Evolutionary conservation across 1,140 invertebrate species (phyloP).

Genomic region (Procambarus virginalis): DNA sequence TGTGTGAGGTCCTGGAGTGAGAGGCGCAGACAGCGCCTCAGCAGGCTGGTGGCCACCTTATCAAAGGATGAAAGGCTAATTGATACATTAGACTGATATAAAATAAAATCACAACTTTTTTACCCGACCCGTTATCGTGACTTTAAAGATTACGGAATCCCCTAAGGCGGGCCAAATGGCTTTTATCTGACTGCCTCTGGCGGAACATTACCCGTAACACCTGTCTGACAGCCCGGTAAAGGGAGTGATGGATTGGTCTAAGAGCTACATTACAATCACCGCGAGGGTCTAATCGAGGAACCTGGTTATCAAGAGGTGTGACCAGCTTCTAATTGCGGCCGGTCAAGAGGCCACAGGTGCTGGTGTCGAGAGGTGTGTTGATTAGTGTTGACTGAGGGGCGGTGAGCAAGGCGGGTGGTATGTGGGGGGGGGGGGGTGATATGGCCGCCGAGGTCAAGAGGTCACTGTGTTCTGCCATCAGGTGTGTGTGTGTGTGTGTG

Average conservation of each 20-base stretch:
- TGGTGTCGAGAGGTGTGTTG: not conserved
- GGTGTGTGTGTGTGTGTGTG: too few species aligned
- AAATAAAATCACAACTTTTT: not conserved
- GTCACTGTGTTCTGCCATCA: too few species aligned
- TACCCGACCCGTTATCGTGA: not conserved
- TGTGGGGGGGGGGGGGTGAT: too few species aligned
- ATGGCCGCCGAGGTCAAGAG: too few species aligned
- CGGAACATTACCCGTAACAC: too few species aligned
- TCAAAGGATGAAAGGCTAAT: conserved; percentile 4
- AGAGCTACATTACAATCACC: not conserved
- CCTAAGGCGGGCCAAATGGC: too few species aligned
- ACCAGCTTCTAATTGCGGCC: not conserved
- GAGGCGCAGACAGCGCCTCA: too few species aligned
- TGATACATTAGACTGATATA: not conserved
- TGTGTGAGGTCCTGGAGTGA: too few species aligned
- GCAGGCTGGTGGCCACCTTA: not conserved
- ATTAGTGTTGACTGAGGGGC: not conserved
- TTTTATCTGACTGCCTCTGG: too few species aligned
- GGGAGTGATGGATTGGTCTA: too few species aligned
- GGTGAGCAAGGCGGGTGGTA: too few species aligned
- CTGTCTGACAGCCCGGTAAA: too few species aligned
- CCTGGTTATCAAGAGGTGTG: not conserved
- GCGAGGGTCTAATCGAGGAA: not conserved
- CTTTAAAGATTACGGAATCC: not conserved
- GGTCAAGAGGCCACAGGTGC: not conserved